Base-by-base conservation (phyloP, 64 coral and sea anemone species). In the Pocillopora verrucosa region DNA sequence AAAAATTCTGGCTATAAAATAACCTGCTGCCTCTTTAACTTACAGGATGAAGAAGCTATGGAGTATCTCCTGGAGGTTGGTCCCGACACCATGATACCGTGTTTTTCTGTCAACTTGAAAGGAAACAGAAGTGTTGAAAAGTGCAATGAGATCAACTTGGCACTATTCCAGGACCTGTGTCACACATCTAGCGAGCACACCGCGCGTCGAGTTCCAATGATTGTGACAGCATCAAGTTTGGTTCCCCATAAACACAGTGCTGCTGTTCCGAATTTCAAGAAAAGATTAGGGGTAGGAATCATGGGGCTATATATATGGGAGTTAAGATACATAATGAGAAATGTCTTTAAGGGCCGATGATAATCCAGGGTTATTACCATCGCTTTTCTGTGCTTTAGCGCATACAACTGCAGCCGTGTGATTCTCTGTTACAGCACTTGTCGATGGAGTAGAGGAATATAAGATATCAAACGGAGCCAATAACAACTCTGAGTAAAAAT, bases 11-110 rank as follows among this genome's bases (percentile, higher is more conserved):
- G 6, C 41, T 17, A 4, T 62, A 37, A 72, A 4, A 69, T 58
- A 70, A 2, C 58, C 4, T 56, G n/a, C 13, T 56, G 60, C 60
- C 67, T 74, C 41, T 19, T 24, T 65, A 19, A 34, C 59, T 5
- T 59, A 5, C 19, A 95, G 94, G 89, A 95, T 36, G 30, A 89
- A 19, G 74, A 79, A 72, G 86, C 89, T 16, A 96, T 96, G 94
- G 61, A 86, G 9, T 96, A 92, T 24, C 86, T 96, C 22, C 61
- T 60, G 60, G 94, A 96, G 75, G 73, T 92, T 7, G 94, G 94
- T 51, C 94, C 94, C 12, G 94, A 96, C 75, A 96, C 94, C 4
- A 92, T 92, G 90, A 78, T 96, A 22, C 94, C 94, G 5, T 96
- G 94, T 17, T 96, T 92, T 74, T 82, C 90, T 13, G 76, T 96